Base-by-base conservation (phyloP, 2,888 invertebrate genomes). In the Chrysomela aeneicollis region DNA sequence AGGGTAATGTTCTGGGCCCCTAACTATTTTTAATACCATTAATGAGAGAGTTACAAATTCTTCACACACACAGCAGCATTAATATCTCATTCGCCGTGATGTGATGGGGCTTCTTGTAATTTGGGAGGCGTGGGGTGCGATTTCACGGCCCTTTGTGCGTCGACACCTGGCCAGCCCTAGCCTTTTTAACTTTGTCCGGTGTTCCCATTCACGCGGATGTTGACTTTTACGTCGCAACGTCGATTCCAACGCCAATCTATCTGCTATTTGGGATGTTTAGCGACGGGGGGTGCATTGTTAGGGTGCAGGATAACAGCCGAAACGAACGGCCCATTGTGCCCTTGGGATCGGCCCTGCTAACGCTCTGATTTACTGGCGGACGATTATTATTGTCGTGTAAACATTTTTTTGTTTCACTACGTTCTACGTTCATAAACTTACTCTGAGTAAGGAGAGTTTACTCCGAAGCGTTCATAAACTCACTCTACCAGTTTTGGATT, bases 81-180 rank as follows among this genome's bases (percentile, higher is more conserved):
- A 35, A 12, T 35, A 35, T 6, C 6, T 35, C 35, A 35, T 35
- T 35, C 35, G 9, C 9, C 35, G 50, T 26, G 37, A 37, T 59
- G 50, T 26, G 37, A 37, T 59, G 59, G 47, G 53, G 19, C 19
- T 32, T 55, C 42, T 37, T 59, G 22, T 61, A 65, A 67, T 64
- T 66, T 62, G 66, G 74, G 75, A 77, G 79, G 79, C 79, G 79
- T 78, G 74, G 73, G 77, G 74, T 55, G 46, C 71, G 76, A 78
- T 68, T 80, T 79, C 74, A 79, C 76, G 79, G 76, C 65, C 74
- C 75, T 78, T 79, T 81, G 80, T 80, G 78, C 69, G 66, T 71
- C 78, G 81, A 82, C 82, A 82, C 82, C 82, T 82, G 82, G 81
- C 79, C 80, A 77, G 74, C 81, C 82, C 82, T 79, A 5, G 77